Evolutionary conservation across 2,797 vertebrate species (phyloP), one percentile per base, ranked within the genome.

Genomic region (Zalophus californianus): DNA sequence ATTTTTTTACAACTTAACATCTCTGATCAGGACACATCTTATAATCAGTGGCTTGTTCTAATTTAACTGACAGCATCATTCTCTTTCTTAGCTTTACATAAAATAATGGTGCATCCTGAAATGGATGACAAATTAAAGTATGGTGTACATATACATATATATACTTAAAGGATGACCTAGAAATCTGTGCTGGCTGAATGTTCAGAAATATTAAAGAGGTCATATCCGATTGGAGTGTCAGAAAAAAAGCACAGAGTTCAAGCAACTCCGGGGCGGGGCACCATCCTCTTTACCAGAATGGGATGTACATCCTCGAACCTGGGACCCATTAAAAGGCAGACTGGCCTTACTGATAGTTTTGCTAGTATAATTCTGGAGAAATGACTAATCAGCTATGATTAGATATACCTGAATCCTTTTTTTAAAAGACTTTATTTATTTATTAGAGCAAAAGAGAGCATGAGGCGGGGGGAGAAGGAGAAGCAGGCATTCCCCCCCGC

Each of bases 1-100:
- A 38, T 38, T 85, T 90, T 90, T 92, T 88, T 84, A 78, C 52
- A 54, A 27, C 4, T 72, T 87, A 87, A 58, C 38, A 32, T 89
- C 9, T 90, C 35, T 92, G 48, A 90, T 15, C 12, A 91, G 44
- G 58, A 62, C 21, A 58, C 14, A 72, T 32, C 73, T 75, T 91
- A 23, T 3, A 82, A 88, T 56, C 27, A 70, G 23, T 86, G 72
- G 62, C 16, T 93, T 80, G 12, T 73, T 82, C 38, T 89, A 79
- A 85, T 78, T 82, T 96, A 92, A 77, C 23, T 84, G 58, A 70
- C 50, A 85, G 1, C 21, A 60, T 85, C 23, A 54, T 93, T 97
- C 86, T 72, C 56, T 84, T 72, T 90, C 38, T 92, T 84, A 93
- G 50, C 84, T 58, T 92, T 68, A 54, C 7, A 25, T 44, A 62